Base-by-base conservation (phyloP, 1,140 invertebrate species). In the Monomorium pharaonis region DNA sequence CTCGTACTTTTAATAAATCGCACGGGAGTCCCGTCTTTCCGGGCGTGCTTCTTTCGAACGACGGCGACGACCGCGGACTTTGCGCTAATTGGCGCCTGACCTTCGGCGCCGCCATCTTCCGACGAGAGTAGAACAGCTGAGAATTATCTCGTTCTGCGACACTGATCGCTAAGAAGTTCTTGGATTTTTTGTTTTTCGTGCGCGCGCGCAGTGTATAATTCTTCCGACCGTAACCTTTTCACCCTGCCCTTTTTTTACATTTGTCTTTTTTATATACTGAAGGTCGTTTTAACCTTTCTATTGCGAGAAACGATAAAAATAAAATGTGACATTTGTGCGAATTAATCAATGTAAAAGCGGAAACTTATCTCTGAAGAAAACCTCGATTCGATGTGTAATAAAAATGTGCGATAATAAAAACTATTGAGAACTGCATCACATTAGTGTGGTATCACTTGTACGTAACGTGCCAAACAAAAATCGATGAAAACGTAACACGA, bases 1-100 rank as follows among this genome's bases (percentile, higher is more conserved):
- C 84, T 85, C 70, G 84, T 75, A 84, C 51, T 86, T 86, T 86
- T 84, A 86, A 86, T 85, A 87, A 87, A 87, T 85, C 37, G 74
- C 72, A 70, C 83, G 42, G 10, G 9, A 56, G n/a, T n/a, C n/a
- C 83, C 49, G 51, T 49, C 65, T 63, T 49, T 49, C 58, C 60
- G 44, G 27, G 33, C 49, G 37, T 70, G n/a, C n/a, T n/a, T 60
- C 77, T 84, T 84, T 42, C 18, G 58, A 58, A 86, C 10, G 75
- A 80, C 74, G 47, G 24, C 76, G 30, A 76, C 81, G 63, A 74
- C 24, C 72, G 37, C 75, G 62, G 37, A n/a, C 51, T 67, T 30
- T 47, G 62, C 80, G 81, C 47, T 86, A 86, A 86, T 86, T 86
- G 84, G 84, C 76, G 63, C 84, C 84, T 84, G 84, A 84, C 85